These are phyloP conservation scores for Chelmon rostratus DNA, from an alignment of 2,797 vertebrate species.

Conservation along the genomic window DNA sequence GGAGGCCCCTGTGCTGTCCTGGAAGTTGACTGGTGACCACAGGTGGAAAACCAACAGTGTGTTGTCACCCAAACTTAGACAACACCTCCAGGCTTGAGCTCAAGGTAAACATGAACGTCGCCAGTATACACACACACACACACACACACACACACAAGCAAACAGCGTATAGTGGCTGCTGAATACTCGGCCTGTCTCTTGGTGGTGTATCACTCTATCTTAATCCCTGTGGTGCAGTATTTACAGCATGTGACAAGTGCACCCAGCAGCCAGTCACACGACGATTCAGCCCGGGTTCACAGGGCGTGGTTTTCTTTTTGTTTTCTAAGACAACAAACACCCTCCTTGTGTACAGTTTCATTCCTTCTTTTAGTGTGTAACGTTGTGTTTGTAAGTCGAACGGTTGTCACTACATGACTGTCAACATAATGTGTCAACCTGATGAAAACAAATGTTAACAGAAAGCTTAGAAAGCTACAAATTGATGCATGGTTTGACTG, in stretches of 20 bases:
- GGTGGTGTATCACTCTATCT: conserved; percentile 34
- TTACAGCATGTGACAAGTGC: conserved; percentile 51
- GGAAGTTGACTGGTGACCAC: conserved; percentile 40
- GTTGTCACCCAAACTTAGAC: conserved; percentile 57
- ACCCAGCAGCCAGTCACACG: conserved; percentile 3
- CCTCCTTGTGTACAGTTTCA: background rate
- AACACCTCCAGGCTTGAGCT: conserved; percentile 35
- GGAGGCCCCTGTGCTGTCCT: conserved; percentile 15
- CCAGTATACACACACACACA: conserved; percentile 28
- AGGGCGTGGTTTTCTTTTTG: conserved; percentile 8
- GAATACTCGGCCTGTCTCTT: conserved; percentile 34
- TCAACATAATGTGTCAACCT: conserved; percentile 11
- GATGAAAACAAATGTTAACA: background rate
- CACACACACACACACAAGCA: conserved; percentile 2
- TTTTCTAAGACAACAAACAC: conserved; percentile 21
- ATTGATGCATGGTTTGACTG: background rate
- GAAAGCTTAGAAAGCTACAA: background rate
- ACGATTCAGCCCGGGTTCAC: conserved; percentile 5
- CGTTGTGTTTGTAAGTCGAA: background rate
- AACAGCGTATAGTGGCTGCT: conserved; percentile 24
- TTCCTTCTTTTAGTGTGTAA: background rate
- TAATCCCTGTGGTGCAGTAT: conserved; percentile 47
- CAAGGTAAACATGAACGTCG: conserved; percentile 58
- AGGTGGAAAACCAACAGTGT: conserved; percentile 52
- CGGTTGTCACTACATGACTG: background rate